Evolutionary conservation across 1,140 invertebrate species (phyloP), one percentile per base, ranked within the genome.

Genomic region (Sesamia nonagrioides): DNA sequence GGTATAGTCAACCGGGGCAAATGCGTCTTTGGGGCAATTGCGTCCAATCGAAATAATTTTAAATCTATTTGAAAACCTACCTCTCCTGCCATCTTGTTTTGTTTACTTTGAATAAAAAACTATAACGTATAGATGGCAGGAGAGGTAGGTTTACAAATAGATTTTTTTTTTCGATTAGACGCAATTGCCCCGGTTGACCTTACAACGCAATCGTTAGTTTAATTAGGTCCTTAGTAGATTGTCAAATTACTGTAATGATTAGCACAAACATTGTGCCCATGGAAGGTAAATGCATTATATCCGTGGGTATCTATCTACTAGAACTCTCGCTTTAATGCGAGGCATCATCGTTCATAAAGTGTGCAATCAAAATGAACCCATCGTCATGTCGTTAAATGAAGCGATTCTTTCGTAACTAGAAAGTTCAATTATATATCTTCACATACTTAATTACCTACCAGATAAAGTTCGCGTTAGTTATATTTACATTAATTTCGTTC

Each of bases 321-420:
- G 77, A 81, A 86, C 86, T 86, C 83, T 84, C 82, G 82, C 82
- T 58, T 71, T 86, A 84, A 88, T 86, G 68, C 73, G 81, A 35
- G 74, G 78, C 81, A 86, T 87, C 83, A 85, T 75, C 50, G 80
- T 73, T 72, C 77, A 66, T 27, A 82, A 86, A 83, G 60, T 69
- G 69, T 77, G 79, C 68, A 88, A 86, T 88, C 79, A 84, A 86
- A 87, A 80, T 79, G 81, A 87, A 77, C 77, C 85, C 81, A 87
- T 84, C 78, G 81, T 82, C 85, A 86, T 82, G 77, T 87, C 81
- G 86, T 86, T 88, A 84, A 87, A 84, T 89, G 84, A 84, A 90
- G 84, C 85, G 82, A 73, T 75, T 89, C 88, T 93, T 92, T 92
- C 88, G 90, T 91, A 92, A 92, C 84, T 89, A 92, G 91, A 93